Conservation (phyloP, 2,888 invertebrate genomes). For the Cepaea hortensis region DNA sequence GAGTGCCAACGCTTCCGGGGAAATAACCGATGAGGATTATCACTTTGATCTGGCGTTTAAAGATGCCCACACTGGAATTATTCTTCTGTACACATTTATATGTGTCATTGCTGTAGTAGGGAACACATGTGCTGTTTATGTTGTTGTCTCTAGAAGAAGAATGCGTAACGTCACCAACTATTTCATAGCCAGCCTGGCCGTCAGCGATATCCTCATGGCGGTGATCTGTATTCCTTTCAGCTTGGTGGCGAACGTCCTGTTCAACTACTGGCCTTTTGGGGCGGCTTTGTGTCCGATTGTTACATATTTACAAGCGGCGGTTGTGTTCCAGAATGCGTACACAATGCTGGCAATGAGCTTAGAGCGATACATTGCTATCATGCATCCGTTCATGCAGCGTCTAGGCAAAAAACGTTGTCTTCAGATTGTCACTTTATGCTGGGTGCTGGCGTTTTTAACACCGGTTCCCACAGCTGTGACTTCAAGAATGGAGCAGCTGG, state of each 20-base stretch:
- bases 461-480: constrained; percentile 88
- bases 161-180: constrained; percentile 94
- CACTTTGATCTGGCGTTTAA: constrained; percentile 18
- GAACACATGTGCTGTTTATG: constrained; percentile 53
- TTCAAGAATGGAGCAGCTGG: constrained; percentile 75
- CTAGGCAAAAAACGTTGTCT: constrained; percentile 85
- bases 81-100: constrained; percentile 33
- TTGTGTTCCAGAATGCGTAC: constrained; percentile 86
- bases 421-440: constrained; percentile 83
- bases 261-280: constrained; percentile 92
- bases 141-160: constrained; percentile 81
- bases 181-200: constrained; percentile 75
- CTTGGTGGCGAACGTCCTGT: constrained; percentile 86
- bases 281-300: constrained; percentile 87
- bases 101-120: constrained; percentile 52
- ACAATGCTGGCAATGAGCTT: constrained; percentile 92
- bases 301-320: constrained; percentile 82
- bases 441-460: constrained; percentile 86
- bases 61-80: constrained; percentile 27
- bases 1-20: not conserved
- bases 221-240: constrained; percentile 76
- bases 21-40: not conserved
- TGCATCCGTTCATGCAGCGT: constrained; percentile 89
- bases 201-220: constrained; percentile 76
- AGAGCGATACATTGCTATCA: constrained; percentile 92